Percentiles rank a stretch among this genome's conserved stretches.
Conservation (phyloP, 2,797 vertebrate species). For the Chanos chanos region DNA sequence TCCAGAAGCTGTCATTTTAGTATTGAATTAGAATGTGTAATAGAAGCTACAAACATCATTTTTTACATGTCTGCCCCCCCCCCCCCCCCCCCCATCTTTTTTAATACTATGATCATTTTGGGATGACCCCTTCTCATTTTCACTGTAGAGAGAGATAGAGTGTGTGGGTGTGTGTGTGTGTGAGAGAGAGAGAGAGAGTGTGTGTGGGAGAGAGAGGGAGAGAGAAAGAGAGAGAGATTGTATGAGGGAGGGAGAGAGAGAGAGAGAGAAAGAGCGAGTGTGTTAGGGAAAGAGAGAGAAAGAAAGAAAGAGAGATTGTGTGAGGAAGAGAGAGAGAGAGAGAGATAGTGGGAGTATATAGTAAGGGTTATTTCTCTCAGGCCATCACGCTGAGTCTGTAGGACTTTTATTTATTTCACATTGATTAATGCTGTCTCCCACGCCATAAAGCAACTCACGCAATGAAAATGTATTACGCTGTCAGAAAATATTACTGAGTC, state of each 20-base stretch:
- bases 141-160: too few relatives aligned
- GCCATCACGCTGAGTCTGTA: constrained; percentile 39
- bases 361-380: constrained; percentile 40
- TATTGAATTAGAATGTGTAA: too few relatives aligned
- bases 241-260: constrained; percentile 22
- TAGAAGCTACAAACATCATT: too few relatives aligned
- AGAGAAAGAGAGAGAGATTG: not conserved
- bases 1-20: too few relatives aligned
- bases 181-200: too few relatives aligned
- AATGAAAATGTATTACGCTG: constrained; percentile 40
- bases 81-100: too few relatives aligned
- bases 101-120: too few relatives aligned
- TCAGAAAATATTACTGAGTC: constrained; percentile 24
- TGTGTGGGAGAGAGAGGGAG: too few relatives aligned
- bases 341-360: not conserved
- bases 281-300: too few relatives aligned
- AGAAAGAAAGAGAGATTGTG: not conserved
- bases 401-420: constrained; percentile 46
- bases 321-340: not conserved
- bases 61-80: too few relatives aligned
- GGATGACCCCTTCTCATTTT: too few relatives aligned
- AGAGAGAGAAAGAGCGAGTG: not conserved
- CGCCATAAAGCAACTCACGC: constrained; percentile 23
- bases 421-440: constrained; percentile 50
- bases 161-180: too few relatives aligned